These are phyloP conservation scores for Thryonomys swinderianus DNA, from an alignment of 2,113 vertebrate species.

Conservation along the genomic window DNA sequence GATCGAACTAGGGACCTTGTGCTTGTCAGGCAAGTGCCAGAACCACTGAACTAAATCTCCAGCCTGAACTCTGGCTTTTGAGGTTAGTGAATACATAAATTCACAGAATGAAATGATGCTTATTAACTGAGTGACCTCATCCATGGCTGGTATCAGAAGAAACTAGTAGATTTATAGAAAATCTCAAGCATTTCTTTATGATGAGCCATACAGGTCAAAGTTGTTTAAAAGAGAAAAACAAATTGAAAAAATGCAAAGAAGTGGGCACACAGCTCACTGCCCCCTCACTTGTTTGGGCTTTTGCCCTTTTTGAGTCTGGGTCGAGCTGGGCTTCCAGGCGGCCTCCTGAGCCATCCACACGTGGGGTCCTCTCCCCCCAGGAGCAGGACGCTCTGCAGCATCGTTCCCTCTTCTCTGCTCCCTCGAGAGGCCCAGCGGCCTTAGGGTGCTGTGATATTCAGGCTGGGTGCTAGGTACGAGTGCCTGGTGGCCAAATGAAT, in stretches of 20 bases:
- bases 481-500: background rate
- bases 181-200: background rate
- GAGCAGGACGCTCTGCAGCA: background rate
- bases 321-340: background rate
- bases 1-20: too few relatives aligned
- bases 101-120: background rate
- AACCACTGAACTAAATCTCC: too few relatives aligned
- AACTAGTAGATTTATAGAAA: background rate
- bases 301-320: background rate
- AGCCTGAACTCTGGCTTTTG: background rate
- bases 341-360: background rate
- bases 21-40: too few relatives aligned
- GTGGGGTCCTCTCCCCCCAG: background rate
- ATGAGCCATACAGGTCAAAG: background rate
- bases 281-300: rapidly evolving
- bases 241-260: background rate
- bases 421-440: background rate
- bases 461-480: background rate
- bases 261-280: background rate
- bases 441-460: background rate
- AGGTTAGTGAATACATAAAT: background rate
- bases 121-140: background rate
- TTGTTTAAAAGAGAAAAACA: background rate
- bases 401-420: background rate
- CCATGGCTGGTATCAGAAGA: background rate